These are phyloP conservation scores for Vidua chalybeata DNA, from an alignment of 2,113 vertebrate genomes.

Conservation along the genomic window DNA sequence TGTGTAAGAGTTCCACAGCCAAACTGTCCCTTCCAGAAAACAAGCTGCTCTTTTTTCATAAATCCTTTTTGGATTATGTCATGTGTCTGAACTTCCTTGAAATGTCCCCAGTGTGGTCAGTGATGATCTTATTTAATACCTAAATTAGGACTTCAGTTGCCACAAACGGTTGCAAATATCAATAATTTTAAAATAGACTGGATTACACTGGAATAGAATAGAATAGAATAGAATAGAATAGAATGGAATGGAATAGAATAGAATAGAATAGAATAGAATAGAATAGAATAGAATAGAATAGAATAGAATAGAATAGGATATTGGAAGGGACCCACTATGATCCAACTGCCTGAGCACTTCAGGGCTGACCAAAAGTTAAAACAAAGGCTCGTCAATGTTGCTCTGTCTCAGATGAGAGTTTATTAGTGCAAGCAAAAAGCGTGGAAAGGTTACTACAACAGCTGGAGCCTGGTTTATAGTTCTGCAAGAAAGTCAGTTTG, in stretches of 20 bases:
- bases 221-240: too few species aligned
- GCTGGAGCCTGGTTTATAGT: background rate
- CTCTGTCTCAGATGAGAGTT: background rate
- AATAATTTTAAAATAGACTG: background rate
- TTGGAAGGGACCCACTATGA: background rate
- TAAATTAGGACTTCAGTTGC: background rate
- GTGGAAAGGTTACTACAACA: background rate
- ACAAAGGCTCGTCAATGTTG: background rate
- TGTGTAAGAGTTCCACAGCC: background rate
- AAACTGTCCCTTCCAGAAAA: background rate
- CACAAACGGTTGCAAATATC: background rate
- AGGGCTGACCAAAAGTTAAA: background rate
- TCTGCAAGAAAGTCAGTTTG: background rate
- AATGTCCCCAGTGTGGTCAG: background rate
- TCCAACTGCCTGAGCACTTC: background rate
- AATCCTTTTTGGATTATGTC: background rate
- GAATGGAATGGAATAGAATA: background rate
- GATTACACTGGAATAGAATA: too few species aligned
- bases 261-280: background rate
- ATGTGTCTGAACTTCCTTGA: background rate
- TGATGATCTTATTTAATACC: background rate
- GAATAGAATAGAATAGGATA: background rate
- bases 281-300: background rate
- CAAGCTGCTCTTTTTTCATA: background rate
- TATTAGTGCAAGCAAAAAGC: constrained; percentile 14